Percentiles rank a stretch among this genome's conserved stretches.
Conservation (phyloP, 2,888 invertebrate species). For the Scrobipalpa costella region DNA sequence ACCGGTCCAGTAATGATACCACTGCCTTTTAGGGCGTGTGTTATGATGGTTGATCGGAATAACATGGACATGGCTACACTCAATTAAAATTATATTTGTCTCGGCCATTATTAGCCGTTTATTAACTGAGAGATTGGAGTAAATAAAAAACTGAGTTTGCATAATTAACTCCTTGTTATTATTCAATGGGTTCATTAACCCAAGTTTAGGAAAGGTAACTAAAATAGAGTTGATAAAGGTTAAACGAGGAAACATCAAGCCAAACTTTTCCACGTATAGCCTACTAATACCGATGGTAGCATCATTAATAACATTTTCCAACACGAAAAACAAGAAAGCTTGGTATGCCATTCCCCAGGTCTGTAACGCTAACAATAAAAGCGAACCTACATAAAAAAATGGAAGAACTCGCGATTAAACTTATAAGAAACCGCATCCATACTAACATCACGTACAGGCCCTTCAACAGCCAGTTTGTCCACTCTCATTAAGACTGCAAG, state of each 20-base stretch:
- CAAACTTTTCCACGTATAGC: too few species aligned
- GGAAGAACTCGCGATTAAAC: not conserved
- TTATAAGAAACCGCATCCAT: conserved; percentile 45
- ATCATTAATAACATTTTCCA: too few species aligned
- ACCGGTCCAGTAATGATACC: conserved; percentile 75
- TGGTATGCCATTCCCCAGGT: too few species aligned
- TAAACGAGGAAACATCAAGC: too few species aligned
- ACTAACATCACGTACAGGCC: conserved; percentile 47
- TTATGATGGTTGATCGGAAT: conserved; percentile 63
- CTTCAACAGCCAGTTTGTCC: conserved; percentile 76
- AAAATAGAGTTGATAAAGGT: too few species aligned
- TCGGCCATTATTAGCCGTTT: not conserved
- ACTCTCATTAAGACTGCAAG: conserved; percentile 77
- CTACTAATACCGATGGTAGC: too few species aligned
- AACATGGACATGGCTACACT: conserved; percentile 54
- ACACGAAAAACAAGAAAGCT: too few species aligned
- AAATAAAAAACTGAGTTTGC: not conserved
- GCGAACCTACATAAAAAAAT: too few species aligned
- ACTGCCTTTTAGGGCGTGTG: conserved; percentile 74
- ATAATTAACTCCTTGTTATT: not conserved
- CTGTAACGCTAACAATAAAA: too few species aligned
- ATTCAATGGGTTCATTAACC: too few species aligned
- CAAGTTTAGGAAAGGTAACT: too few species aligned
- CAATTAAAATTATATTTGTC: conserved; percentile 3
- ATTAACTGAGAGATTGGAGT: not conserved